phyloP scores from a whole-genome alignment of 2,797 vertebrate genomes.

The Sebastiscus albofasciatus region DNA sequence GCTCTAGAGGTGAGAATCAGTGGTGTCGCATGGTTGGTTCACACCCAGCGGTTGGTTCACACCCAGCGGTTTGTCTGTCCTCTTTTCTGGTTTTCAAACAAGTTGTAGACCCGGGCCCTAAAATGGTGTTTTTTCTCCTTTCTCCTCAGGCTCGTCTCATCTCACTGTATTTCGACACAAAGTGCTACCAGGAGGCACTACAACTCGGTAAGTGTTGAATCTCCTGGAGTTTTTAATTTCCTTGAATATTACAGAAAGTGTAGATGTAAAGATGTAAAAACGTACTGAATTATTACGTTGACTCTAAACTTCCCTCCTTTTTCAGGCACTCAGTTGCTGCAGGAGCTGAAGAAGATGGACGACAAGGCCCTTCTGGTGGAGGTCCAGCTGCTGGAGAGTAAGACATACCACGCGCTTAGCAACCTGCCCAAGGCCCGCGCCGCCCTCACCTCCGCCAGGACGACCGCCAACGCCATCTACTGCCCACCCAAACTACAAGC shows the following conservation, averaged over 20 bases:
- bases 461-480: constrained; percentile 98
- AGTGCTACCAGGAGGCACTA: constrained; percentile 96
- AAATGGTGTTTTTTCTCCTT: neutral
- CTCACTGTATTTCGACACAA: constrained; percentile 98
- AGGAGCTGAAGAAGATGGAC: constrained; percentile 99
- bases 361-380: constrained; percentile 98
- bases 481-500: constrained; percentile 98
- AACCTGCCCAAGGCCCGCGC: constrained; percentile 97
- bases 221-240: neutral
- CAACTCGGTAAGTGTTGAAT: constrained; percentile 88
- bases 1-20: constrained; percentile 90
- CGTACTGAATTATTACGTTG: neutral
- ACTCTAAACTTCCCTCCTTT: neutral
- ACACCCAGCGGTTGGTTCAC: neutral
- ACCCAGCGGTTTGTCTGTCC: neutral
- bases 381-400: constrained; percentile 98
- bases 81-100: neutral
- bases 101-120: neutral
- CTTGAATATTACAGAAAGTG: neutral
- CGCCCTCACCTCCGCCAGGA: constrained; percentile 96
- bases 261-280: neutral
- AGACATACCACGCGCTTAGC: constrained; percentile 97
- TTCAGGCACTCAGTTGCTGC: constrained; percentile 92
- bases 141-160: constrained; percentile 91
- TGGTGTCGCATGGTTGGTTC: neutral